Evolutionary conservation across 2,113 vertebrate genomes (phyloP).

Genomic region (Glaucomys volans): DNA sequence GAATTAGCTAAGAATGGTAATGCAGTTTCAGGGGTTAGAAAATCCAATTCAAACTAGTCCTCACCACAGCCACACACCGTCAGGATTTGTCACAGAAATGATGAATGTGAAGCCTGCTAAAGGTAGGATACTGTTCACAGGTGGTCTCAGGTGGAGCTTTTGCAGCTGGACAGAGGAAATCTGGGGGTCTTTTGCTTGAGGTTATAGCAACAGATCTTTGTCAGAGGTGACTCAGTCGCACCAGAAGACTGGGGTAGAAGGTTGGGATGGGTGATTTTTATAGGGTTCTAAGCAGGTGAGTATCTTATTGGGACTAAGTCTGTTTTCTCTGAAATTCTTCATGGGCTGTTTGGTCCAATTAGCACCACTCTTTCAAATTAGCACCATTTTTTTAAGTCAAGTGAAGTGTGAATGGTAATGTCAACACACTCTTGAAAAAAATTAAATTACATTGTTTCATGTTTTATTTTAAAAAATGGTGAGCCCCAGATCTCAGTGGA

Average conservation of each 20-base stretch:
- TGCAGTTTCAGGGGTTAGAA: constrained; percentile 79
- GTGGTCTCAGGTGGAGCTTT: fast-evolving
- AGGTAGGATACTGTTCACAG: constrained; percentile 86
- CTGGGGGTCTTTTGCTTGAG: background rate
- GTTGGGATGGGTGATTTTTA: background rate
- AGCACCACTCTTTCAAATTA: background rate
- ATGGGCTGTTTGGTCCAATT: background rate
- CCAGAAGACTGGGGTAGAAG: background rate
- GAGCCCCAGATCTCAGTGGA: background rate
- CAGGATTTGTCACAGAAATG: constrained; percentile 86
- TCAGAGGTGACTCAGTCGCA: background rate
- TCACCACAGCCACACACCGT: background rate
- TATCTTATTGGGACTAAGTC: background rate
- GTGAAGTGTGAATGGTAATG: background rate
- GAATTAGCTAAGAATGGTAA: constrained; percentile 77
- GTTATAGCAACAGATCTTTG: background rate
- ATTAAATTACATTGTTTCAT: background rate
- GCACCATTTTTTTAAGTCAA: background rate
- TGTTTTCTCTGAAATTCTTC: background rate
- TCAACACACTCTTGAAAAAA: background rate
- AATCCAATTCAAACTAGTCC: constrained; percentile 50
- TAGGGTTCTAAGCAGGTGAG: background rate
- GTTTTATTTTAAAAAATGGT: background rate
- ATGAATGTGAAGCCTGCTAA: constrained; percentile 87
- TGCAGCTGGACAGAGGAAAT: background rate